Evolutionary conservation across 2,113 vertebrate species (phyloP), one percentile per base, ranked within the genome.

Genomic region (Charina bottae): DNA sequence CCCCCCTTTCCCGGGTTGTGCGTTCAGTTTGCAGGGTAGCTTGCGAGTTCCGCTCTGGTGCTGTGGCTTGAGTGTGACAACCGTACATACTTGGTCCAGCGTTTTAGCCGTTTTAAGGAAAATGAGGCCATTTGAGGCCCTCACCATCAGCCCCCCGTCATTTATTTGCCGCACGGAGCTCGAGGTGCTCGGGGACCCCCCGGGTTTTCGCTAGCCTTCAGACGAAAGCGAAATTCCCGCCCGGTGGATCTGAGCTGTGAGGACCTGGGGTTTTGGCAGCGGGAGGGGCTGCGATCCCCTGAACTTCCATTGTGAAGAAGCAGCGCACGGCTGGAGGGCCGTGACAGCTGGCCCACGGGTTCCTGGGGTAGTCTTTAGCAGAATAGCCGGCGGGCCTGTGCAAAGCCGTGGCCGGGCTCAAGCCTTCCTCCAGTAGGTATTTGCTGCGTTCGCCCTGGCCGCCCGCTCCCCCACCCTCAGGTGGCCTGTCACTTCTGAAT

Each of bases 391-490:
- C 37, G 87, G 55, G 12, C 42, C 42, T 11, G 42, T 23, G 54
- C 56, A 88, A 88, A 83, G 87, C 55, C 4, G 26, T 9, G 53
- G 64, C 24, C 58, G 55, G 42, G 55, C 26, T 7, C 26, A 54
- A 21, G 37, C 2, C 55, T 28, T 60, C 87, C n/a, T 54, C n/a
- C 87, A 42, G 42, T 28, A 19, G n/a, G n/a, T 17, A 19, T 8
- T 28, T 21, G 42, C 24, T 92, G 56, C 54, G 19, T 92, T 78
- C 37, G 87, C 87, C 87, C 21, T 28, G 90, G 84, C 55, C 90
- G 5, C 53, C 85, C 58, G 49, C 60, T 87, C 24, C 28, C 59
- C 23, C 17, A 26, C 83, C 53, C 23, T 85, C 83, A 42, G 60
- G 85, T 0, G 49, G 46, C 8, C 1, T 84, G 0, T 83, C 90